Evolutionary conservation across 2,888 invertebrate species (phyloP), one percentile per base, ranked within the genome.

Genomic region (Hirtodrosophila confusa): DNA sequence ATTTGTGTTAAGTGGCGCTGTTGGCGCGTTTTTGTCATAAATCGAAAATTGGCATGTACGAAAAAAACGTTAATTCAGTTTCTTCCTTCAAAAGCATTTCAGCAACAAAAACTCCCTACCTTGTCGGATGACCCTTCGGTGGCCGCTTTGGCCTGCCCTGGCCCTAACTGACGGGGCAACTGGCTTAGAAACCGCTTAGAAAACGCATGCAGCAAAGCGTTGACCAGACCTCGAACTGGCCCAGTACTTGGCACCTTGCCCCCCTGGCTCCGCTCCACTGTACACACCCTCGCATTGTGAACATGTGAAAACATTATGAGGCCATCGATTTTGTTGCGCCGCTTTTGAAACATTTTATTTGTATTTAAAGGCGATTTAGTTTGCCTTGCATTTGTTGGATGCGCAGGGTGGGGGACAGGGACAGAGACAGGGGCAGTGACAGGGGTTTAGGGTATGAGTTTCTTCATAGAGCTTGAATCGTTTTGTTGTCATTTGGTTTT

Each of bases 291-390:
- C 54, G 35, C 69, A 57, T 11, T 51, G 43, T 27, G 17, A 31
- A 27, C 51, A 63, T 47, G 64, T 55, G 40, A 45, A 60, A 55
- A 57, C 68, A 76, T 80, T 89, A 89, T 88, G 88, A 86, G 88
- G 88, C 84, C 89, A 88, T 88, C 88, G 88, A 88, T 89, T 86
- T 79, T 82, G 70, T 71, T 62, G 75, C 51, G 62, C 54, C 65
- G 61, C 62, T 72, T 69, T 65, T 61, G 33, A 77, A 69, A 69
- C 69, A 70, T 74, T 78, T 74, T 62, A 64, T 72, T 78, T 67
- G 69, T 65, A 69, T 73, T 80, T 75, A 78, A 79, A 87, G 66
- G 75, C 80, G 86, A 86, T 78, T 88, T 88, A 62, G 75, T 65
- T 70, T 56, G 70, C 43, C 55, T 56, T 61, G 68, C 51, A 56